A percentile compares a stretch with the other conserved stretches of the same genome.
These are phyloP conservation scores for Cantharis nigra DNA, from an alignment of 2,888 invertebrate species.

Conservation along the genomic window DNA sequence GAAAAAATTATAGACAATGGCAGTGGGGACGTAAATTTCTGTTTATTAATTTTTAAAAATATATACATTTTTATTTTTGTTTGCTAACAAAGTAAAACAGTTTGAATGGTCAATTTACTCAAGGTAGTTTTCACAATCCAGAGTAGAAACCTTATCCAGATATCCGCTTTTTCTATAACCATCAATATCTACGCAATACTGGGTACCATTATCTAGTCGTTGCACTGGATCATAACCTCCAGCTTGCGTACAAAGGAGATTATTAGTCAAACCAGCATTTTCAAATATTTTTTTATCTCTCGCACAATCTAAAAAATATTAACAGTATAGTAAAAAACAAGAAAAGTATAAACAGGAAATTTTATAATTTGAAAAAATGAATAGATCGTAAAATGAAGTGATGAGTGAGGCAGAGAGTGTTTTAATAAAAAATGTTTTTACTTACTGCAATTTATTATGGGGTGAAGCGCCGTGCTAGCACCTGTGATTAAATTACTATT, in stretches of 20 bases:
- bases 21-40: too few species aligned
- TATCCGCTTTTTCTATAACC: constrained; percentile 56
- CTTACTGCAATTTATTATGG: constrained; percentile 14
- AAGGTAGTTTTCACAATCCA: neutral
- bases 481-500: constrained; percentile 56
- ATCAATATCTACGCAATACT: constrained; percentile 66
- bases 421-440: too few species aligned
- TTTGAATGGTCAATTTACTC: neutral
- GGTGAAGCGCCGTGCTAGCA: too few species aligned
- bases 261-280: constrained; percentile 57
- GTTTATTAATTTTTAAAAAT: too few species aligned
- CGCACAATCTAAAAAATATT: constrained; percentile 61
- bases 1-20: neutral
- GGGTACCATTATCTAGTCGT: constrained; percentile 59
- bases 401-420: too few species aligned
- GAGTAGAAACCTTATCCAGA: neutral
- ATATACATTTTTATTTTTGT: too few species aligned
- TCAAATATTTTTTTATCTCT: constrained; percentile 61
- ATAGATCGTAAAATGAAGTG: too few species aligned
- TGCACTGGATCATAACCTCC: constrained; percentile 61
- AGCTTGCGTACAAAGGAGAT: constrained; percentile 59
- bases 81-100: neutral
- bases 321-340: too few species aligned
- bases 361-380: too few species aligned
- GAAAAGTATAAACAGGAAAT: too few species aligned